These are phyloP conservation scores for Caenorhabditis uteleia DNA, from an alignment of 2,888 invertebrate genomes.

Conservation along the genomic window DNA sequence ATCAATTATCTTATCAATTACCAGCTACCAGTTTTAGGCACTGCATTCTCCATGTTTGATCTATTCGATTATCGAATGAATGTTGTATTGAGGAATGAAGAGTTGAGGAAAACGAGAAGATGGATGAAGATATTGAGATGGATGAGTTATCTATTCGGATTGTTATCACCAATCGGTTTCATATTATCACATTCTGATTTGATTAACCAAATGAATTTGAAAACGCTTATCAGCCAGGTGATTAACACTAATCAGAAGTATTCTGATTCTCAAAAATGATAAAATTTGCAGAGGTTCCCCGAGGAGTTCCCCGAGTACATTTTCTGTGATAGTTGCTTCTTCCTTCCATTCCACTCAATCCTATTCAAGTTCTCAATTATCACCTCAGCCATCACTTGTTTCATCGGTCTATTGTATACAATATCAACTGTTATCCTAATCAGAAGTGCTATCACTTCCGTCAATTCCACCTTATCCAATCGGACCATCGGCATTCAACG, in stretches of 20 bases:
- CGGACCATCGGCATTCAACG: neutral
- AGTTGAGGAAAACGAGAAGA: neutral
- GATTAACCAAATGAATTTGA: neutral
- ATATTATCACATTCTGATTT: neutral
- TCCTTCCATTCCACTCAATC: neutral
- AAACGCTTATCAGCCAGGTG: neutral
- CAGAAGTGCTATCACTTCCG: neutral
- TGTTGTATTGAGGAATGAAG: no score
- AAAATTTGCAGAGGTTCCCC: neutral
- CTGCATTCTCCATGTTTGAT: neutral
- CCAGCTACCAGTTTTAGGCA: no score
- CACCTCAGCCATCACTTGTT: neutral
- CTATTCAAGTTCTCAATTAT: neutral
- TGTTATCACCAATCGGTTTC: neutral
- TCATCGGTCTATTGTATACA: neutral
- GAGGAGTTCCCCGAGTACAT: neutral
- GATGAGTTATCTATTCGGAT: neutral
- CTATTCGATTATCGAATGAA: neutral
- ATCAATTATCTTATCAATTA: no score
- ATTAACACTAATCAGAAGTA: neutral
- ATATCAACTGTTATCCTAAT: neutral
- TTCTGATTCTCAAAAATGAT: neutral
- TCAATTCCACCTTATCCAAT: neutral
- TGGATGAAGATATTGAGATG: neutral
- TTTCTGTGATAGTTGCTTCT: neutral